A percentile compares a stretch with the other conserved stretches of the same genome.
phyloP scores from a whole-genome alignment of 35 echinoderm and acorn worm genomes.

The Lytechinus variegatus region DNA sequence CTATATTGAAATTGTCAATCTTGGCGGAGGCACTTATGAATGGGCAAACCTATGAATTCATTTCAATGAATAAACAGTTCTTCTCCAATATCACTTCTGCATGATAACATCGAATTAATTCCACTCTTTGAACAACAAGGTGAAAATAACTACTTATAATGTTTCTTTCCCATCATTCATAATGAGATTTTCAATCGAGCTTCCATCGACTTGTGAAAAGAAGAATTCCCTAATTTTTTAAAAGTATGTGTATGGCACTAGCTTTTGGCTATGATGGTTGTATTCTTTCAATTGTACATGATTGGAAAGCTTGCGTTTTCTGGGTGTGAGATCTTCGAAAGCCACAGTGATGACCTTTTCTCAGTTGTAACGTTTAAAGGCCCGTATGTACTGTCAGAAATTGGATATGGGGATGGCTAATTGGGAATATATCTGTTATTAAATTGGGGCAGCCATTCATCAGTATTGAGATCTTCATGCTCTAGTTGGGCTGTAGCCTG shows the following conservation, averaged over 20 bases:
- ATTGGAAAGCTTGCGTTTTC: neutral
- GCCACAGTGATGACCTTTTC: neutral
- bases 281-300: neutral
- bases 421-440: conserved; percentile 13
- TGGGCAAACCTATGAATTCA: neutral
- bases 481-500: neutral
- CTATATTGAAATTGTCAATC: neutral
- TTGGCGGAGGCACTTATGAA: neutral
- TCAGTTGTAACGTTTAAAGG: conserved; percentile 1
- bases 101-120: neutral
- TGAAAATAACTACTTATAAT: neutral
- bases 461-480: neutral
- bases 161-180: neutral
- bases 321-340: neutral
- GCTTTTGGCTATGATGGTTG: neutral
- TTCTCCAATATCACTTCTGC: neutral
- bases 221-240: neutral
- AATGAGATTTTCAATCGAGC: neutral
- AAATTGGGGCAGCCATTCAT: neutral
- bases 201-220: neutral
- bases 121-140: neutral
- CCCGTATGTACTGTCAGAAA: neutral
- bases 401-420: conserved; percentile 10
- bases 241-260: neutral
- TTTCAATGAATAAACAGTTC: neutral